These are phyloP conservation scores for Burhinus oedicnemus DNA, from an alignment of 2,113 vertebrate species.

Conservation along the genomic window DNA sequence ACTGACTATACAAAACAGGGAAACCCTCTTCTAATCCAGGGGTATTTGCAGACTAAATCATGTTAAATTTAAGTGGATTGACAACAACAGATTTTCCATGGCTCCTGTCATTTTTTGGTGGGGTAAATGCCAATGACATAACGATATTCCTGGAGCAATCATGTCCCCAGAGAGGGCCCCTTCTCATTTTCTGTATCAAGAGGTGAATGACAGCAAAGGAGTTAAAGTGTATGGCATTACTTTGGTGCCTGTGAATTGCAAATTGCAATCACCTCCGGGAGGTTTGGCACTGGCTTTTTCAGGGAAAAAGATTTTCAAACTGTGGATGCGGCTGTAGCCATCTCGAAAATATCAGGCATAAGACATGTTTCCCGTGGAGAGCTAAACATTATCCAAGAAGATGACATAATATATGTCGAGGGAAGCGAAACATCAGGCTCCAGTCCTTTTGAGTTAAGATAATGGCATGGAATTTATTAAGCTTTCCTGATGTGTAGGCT, in stretches of 20 bases:
- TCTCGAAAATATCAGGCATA: neutral
- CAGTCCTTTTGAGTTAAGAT: neutral
- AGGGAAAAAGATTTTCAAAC: neutral
- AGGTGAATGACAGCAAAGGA: neutral
- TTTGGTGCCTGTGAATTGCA: neutral
- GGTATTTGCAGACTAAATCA: neutral
- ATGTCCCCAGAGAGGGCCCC: accelerated
- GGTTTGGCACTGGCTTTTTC: neutral
- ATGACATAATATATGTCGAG: neutral
- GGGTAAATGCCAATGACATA: neutral
- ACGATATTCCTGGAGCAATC: neutral
- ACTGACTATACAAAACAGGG: neutral
- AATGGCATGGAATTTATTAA: neutral
- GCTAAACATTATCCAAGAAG: neutral
- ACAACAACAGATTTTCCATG: neutral
- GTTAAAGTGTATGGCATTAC: neutral
- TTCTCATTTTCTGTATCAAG: neutral
- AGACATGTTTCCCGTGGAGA: neutral
- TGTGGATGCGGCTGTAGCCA: neutral
- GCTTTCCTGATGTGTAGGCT: neutral
- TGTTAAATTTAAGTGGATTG: neutral
- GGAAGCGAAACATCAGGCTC: neutral
- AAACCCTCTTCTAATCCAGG: neutral
- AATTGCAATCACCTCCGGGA: neutral
- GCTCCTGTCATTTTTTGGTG: neutral